Evolutionary conservation across 2,888 invertebrate species (phyloP), one percentile per base, ranked within the genome.

Genomic region (Automeris io): DNA sequence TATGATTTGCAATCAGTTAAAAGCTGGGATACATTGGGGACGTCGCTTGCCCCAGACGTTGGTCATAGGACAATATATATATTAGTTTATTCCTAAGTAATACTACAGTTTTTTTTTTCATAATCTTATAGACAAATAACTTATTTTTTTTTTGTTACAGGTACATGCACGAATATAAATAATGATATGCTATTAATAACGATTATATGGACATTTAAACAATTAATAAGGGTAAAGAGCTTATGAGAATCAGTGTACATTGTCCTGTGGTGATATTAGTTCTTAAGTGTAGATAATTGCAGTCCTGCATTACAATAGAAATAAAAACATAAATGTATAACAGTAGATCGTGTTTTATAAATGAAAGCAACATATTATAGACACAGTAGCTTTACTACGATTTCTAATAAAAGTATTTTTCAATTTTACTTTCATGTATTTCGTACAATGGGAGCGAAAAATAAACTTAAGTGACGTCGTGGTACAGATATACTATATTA

Each of bases 201-300:
- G 47, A 50, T 68, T 44, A 48, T 61, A 55, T 65, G 72, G 70
- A 72, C 65, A 58, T 54, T 67, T 42, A 64, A 54, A 51, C 52
- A 64, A 66, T 68, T 81, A 62, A 69, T 66, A 61, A 70, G 61
- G 57, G 67, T 61, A 49, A 56, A 54, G 75, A 82, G 81, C 77
- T 85, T 85, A 85, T 85, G 83, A 85, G 80, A 65, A 66, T 66
- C 40, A 62, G 60, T 69, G 54, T 68, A 11, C 25, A 52, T 61
- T 64, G 52, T 53, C 65, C 54, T 70, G 47, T 62, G 67, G 83
- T 82, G 83, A 82, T 83, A 85, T 63, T 82, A 82, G 70, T 16
- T n/a, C 39, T 12, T 82, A 80, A 82, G 67, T 63, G 63, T 79
- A 79, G 70, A 67, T 78, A 73, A 61, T 56, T 47, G 46, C 37